These are phyloP conservation scores for Leptothorax acervorum DNA, from an alignment of 2,888 invertebrate genomes.

Conservation along the genomic window DNA sequence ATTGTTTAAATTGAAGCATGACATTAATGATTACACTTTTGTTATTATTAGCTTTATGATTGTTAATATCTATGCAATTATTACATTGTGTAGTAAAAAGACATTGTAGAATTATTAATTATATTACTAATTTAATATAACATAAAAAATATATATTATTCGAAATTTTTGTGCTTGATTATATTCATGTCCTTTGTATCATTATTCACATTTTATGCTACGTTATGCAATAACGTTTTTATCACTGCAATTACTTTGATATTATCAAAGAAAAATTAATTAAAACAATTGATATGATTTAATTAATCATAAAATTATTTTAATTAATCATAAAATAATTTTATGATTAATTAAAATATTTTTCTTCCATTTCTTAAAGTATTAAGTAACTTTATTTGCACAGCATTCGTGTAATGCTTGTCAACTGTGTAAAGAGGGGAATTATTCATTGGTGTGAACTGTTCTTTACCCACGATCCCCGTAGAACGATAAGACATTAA, in stretches of 20 bases:
- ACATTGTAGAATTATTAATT: neutral
- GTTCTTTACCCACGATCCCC: constrained; percentile 39
- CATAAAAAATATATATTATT: neutral
- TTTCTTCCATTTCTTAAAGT: neutral
- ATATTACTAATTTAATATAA: neutral
- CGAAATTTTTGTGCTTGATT: neutral
- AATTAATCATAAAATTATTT: too few species aligned
- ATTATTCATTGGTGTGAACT: constrained; percentile 35
- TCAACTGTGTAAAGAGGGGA: neutral
- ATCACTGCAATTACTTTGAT: neutral
- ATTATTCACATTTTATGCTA: neutral
- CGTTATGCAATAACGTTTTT: neutral
- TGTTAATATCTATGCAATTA: neutral
- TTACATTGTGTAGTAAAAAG: neutral
- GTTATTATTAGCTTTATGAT: neutral
- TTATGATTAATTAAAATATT: neutral
- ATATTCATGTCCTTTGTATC: neutral
- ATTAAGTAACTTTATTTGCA: constrained; percentile 1
- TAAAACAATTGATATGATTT: neutral
- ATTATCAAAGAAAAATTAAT: neutral
- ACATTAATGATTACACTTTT: neutral
- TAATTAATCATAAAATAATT: neutral
- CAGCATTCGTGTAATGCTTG: constrained; percentile 13
- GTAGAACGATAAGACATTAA: constrained; percentile 37
- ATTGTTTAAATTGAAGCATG: neutral